These are phyloP conservation scores for Toxotes jaculatrix DNA, from an alignment of 2,113 vertebrate species.

Conservation along the genomic window DNA sequence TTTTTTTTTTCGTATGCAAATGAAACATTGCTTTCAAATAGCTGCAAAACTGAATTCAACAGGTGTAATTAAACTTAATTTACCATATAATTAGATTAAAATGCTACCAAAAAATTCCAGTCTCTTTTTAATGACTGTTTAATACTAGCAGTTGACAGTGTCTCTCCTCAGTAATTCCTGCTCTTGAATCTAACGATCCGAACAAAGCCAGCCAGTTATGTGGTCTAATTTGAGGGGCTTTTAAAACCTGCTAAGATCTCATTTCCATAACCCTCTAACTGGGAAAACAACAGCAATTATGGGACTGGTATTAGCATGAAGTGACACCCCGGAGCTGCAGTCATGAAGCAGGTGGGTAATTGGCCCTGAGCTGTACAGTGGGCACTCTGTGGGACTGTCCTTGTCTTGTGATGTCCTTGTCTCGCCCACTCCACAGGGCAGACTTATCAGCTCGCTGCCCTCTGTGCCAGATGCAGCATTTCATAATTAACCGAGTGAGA, in stretches of 20 bases:
- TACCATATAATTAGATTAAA: conserved; percentile 43
- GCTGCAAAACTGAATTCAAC: conserved; percentile 18
- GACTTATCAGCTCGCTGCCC: conserved; percentile 60
- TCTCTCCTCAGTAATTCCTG: conserved; percentile 30
- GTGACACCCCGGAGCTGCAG: conserved; percentile 64
- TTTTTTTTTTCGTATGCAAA: conserved; percentile 1
- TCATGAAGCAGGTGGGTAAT: conserved; percentile 79
- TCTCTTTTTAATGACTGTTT: conserved; percentile 46
- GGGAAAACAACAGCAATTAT: conserved; percentile 72
- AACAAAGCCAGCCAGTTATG: conserved; percentile 46
- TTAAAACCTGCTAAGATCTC: conserved; percentile 59
- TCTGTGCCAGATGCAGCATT: conserved; percentile 69
- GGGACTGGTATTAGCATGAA: conserved; percentile 65
- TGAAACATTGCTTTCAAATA: conserved; percentile 10
- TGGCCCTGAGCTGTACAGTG: conserved; percentile 68
- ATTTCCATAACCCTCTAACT: conserved; percentile 66
- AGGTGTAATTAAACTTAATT: conserved; percentile 37
- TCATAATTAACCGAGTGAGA: conserved; percentile 75
- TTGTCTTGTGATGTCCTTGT: conserved; percentile 57
- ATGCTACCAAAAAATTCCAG: conserved; percentile 12
- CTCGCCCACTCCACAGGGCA: conserved; percentile 40
- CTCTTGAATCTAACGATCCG: conserved; percentile 40
- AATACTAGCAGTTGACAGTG: conserved; percentile 26
- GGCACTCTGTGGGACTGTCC: conserved; percentile 66
- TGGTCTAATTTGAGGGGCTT: conserved; percentile 57